Evolutionary conservation across 1,140 invertebrate genomes (phyloP), one percentile per base, ranked within the genome.

Genomic region (Gryon sp.): DNA sequence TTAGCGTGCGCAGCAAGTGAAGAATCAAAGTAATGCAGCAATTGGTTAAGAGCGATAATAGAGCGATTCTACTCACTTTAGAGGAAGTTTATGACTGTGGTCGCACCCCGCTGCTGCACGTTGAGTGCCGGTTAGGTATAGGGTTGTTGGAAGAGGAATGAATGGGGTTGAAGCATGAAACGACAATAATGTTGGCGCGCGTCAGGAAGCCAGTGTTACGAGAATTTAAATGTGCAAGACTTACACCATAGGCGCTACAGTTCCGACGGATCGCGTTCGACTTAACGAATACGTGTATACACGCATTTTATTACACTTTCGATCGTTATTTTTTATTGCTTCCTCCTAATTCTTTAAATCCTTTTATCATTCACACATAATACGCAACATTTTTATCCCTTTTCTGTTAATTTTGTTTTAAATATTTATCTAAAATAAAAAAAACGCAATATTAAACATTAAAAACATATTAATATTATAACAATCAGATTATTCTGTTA

Each of bases 11-110:
- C 41, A 41, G 68, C 66, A 59, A 72, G 77, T 36, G 55, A 79
- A 69, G 77, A 79, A 79, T 79, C 77, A 76, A 76, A 79, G 77
- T 79, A 76, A 79, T 73, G 72, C 76, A 60, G 77, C 78, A 82
- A 82, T 82, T 80, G 80, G 80, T 80, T 79, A 74, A 80, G 79
- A 79, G 77, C 76, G 77, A 80, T 82, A 82, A 82, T 82, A 82
- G 81, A 82, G 77, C 75, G 76, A 80, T 82, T 82, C 79, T 78
- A 70, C 73, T 79, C 80, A 80, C 76, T 80, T 82, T 79, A 78
- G 74, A 79, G 81, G 75, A 82, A 82, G 76, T 82, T 82, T 82
- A 82, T 79, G 81, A 82, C 76, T 78, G 53, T 28, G 76, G 69
- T 77, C 79, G 81, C 79, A 79, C 79, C 79, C 79, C 72, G 74